phyloP scores from a whole-genome alignment of 1,140 invertebrate species.

The Meloidogyne floridensis region DNA sequence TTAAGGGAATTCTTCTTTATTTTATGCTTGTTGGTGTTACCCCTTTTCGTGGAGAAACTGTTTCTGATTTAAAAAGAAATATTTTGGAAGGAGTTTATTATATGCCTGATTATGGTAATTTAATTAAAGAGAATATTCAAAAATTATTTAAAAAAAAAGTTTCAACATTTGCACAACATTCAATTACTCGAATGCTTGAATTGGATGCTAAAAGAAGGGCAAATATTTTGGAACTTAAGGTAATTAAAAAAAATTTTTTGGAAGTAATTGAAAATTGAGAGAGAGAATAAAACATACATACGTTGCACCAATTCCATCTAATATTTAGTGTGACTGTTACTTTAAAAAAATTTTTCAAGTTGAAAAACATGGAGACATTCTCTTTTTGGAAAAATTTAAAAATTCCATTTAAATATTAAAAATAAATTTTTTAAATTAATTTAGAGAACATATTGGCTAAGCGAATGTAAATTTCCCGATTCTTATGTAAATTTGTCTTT shows the following conservation, averaged over 20 bases:
- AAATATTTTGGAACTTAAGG: constrained; percentile 51
- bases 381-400: too few relatives aligned
- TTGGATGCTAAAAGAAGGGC: constrained; percentile 52
- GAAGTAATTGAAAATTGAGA: too few relatives aligned
- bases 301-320: not conserved
- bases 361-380: too few relatives aligned
- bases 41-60: constrained; percentile 70
- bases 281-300: not conserved
- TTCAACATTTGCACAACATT: constrained; percentile 48
- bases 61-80: constrained; percentile 63
- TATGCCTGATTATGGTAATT: constrained; percentile 59
- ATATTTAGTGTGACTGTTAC: too few relatives aligned
- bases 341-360: too few relatives aligned
- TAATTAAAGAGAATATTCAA: not conserved
- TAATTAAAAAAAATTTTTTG: constrained; percentile 31
- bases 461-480: constrained; percentile 57
- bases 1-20: constrained; percentile 58
- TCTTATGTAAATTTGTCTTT: constrained; percentile 57
- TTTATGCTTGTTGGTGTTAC: constrained; percentile 71
- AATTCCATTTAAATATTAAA: not conserved
- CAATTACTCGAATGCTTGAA: constrained; percentile 58
- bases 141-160: constrained; percentile 1
- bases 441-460: constrained; percentile 59
- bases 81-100: constrained; percentile 55
- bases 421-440: constrained; percentile 19